Evolutionary conservation across 2,797 vertebrate species (phyloP), one percentile per base, ranked within the genome.

Genomic region (Sebastes iracundus): DNA sequence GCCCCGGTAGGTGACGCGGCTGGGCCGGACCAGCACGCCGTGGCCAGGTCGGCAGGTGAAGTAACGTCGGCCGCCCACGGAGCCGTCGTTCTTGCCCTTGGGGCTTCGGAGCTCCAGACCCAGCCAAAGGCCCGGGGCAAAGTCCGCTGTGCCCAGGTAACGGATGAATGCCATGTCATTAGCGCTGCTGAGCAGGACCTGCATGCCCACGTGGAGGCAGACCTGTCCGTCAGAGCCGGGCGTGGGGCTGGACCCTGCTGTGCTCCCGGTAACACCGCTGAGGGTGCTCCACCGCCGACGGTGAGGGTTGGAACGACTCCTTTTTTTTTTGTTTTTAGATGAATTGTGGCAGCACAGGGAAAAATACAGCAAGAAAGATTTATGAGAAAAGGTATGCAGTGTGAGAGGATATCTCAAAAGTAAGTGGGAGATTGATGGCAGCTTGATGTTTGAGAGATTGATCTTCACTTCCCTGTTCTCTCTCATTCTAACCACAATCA

Each of bases 151-250:
- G 35, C 99, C 99, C 77, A 99, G 87, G 88, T 98, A 99, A 75
- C 98, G 96, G 85, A 99, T 96, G 9, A 93, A 94, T 0, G 96
- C 97, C 97, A 99, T 99, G 90, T 99, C 99, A 0, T 97, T 99
- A 80, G 97, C 97, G 73, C 99, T 98, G 75, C 86, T 97, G 85
- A 99, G 96, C 56, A 99, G 95, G 32, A 99, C 97, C 95, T 99
- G 98, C 73, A 97, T 97, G 69, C 98, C 98, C 75, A 97, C 94
- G 0, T 96, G 97, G 49, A 99, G 96, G 80, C 94, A 96, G 30
- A 96, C 96, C 64, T 83, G 86, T 27, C 91, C 84, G 1, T 94
- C 94, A 3, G 87, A 75, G 70, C 78, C 66, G 25, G 90, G 84
- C 1, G 75, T 28, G 16, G 89, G 79, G 59, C 76, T 66, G 65